Evolutionary conservation across 1,140 invertebrate species (phyloP).

Genomic region (Drosophila oshimai): DNA sequence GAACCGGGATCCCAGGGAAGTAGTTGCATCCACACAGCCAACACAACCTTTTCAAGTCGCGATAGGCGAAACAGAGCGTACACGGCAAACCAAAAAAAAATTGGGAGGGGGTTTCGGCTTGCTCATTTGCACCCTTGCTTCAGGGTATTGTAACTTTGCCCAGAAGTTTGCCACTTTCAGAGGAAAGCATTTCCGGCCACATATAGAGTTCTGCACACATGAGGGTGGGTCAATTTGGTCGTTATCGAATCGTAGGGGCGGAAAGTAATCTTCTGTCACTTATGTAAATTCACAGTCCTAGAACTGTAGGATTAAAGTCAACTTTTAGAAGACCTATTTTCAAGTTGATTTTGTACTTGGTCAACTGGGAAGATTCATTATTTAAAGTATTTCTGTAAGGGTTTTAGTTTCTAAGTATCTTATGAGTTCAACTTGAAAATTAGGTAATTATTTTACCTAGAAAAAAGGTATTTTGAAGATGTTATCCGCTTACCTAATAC

Average conservation of each 20-base stretch:
- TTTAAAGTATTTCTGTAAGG: too few relatives aligned
- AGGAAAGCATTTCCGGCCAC: slow-evolving; percentile 7
- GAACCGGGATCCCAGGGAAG: slow-evolving; percentile 24
- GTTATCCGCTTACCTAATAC: too few relatives aligned
- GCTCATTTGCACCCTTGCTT: slow-evolving; percentile 30
- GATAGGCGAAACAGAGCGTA: slow-evolving; percentile 24
- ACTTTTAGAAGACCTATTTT: background rate
- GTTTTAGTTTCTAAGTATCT: too few relatives aligned
- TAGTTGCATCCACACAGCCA: slow-evolving; percentile 6
- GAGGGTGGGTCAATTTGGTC: background rate
- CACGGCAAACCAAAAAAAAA: background rate
- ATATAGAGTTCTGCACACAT: background rate
- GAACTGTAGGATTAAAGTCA: slow-evolving; percentile 4
- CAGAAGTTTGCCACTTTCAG: slow-evolving; percentile 13
- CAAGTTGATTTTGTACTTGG: too few relatives aligned
- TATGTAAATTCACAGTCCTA: slow-evolving; percentile 17
- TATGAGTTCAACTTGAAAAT: too few relatives aligned
- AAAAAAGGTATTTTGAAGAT: too few relatives aligned
- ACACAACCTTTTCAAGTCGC: slow-evolving; percentile 13
- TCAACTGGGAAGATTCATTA: too few relatives aligned
- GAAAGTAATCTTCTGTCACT: slow-evolving; percentile 6
- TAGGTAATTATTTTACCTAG: too few relatives aligned
- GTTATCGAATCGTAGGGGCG: slow-evolving; percentile 6
- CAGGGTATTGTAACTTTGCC: slow-evolving; percentile 8
- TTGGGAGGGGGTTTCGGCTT: slow-evolving; percentile 7